Evolutionary conservation across 2,888 invertebrate genomes (phyloP).

Genomic region (Drosophila pseudotakahashii): DNA sequence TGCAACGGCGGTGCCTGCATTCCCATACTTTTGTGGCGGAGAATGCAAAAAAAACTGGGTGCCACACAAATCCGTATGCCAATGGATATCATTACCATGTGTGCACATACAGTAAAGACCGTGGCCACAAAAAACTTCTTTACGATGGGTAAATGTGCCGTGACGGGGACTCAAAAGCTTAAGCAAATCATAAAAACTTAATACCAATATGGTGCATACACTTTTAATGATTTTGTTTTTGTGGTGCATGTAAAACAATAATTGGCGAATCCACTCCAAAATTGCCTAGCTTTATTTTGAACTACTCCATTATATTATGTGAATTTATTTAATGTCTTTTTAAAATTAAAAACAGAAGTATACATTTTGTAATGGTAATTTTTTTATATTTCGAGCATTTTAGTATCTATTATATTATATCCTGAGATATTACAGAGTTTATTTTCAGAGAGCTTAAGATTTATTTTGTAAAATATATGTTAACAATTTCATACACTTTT

Average conservation of each 20-base stretch:
- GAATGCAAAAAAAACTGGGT: slow-evolving; percentile 9
- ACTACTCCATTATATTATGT: no score
- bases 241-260: background rate
- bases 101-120: slow-evolving; percentile 7
- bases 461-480: no score
- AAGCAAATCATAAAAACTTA: slow-evolving; percentile 10
- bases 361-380: no score
- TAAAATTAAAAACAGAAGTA: no score
- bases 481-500: no score
- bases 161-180: slow-evolving; percentile 3
- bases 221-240: background rate
- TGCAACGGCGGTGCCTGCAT: background rate
- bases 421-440: no score
- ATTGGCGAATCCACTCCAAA: background rate
- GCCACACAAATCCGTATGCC: slow-evolving; percentile 18
- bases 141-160: slow-evolving; percentile 16
- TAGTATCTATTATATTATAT: no score
- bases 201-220: background rate
- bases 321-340: no score
- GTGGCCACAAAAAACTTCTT: slow-evolving; percentile 1
- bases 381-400: no score
- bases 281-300: background rate
- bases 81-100: slow-evolving; percentile 29
- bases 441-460: no score
- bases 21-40: background rate